Conservation (phyloP, 2,797 vertebrate species). For the Threskiornis aethiopicus region DNA sequence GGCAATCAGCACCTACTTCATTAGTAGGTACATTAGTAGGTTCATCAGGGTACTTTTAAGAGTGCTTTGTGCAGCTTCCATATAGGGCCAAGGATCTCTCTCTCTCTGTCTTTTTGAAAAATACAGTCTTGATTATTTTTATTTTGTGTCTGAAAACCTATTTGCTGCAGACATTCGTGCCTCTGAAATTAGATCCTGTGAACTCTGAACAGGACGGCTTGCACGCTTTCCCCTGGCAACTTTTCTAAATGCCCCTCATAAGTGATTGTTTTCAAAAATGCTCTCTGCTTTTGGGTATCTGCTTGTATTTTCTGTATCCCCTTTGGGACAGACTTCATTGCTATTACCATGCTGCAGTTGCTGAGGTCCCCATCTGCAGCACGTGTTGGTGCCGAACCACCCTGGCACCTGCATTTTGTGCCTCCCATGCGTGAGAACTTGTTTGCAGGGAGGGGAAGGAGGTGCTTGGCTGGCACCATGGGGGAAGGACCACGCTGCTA, state of each 20-base stretch:
- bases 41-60: neutral
- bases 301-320: neutral
- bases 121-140: neutral
- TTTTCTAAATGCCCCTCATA: neutral
- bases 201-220: neutral
- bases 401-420: neutral
- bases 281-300: neutral
- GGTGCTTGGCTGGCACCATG: neutral
- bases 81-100: neutral
- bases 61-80: neutral
- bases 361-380: neutral
- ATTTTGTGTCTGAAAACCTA: neutral
- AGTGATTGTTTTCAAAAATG: neutral
- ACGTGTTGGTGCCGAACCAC: rapidly evolving
- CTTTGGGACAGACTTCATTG: neutral
- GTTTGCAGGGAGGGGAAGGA: neutral
- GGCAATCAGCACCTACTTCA: neutral
- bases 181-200: neutral
- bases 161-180: neutral
- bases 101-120: neutral
- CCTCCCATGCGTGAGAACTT: rapidly evolving
- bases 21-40: neutral
- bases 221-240: neutral
- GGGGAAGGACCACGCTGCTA: neutral
- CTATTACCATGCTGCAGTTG: neutral